These are phyloP conservation scores for Erebia palarica DNA, from an alignment of 2,888 invertebrate species.

Conservation along the genomic window DNA sequence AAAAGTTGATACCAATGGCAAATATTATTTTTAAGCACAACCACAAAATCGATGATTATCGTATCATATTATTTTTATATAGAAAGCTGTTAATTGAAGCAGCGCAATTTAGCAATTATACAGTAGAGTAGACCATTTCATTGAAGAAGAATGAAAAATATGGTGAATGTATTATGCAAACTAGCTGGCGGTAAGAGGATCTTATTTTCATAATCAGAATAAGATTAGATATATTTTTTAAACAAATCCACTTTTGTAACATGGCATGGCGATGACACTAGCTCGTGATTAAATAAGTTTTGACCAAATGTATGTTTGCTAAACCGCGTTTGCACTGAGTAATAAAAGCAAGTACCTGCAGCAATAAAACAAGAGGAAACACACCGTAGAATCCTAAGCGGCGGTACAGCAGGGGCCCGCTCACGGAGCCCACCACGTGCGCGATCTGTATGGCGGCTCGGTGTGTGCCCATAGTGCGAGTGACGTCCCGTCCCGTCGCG, in stretches of 20 bases:
- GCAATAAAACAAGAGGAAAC: conserved; percentile 83
- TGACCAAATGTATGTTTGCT: conserved; percentile 6
- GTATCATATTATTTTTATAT: not conserved
- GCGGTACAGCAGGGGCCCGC: conserved; percentile 89
- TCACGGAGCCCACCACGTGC: conserved; percentile 84
- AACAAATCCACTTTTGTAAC: not conserved
- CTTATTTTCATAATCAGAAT: not conserved
- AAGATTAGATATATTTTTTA: not conserved
- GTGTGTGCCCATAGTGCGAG: conserved; percentile 84
- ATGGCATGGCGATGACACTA: not conserved
- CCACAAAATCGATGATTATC: not conserved
- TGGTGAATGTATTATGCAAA: not conserved
- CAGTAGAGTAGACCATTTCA: not conserved
- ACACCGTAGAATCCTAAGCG: conserved; percentile 88
- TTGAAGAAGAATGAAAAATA: not conserved
- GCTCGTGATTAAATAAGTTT: not conserved
- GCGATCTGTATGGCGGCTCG: conserved; percentile 76
- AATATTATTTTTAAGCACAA: not conserved
- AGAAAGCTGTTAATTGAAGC: not conserved
- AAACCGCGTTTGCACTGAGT: conserved; percentile 6
- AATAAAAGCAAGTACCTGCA: conserved; percentile 63
- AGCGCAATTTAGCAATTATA: conserved; percentile 1
- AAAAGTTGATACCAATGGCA: not conserved
- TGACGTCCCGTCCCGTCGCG: conserved; percentile 71
- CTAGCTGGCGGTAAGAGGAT: not conserved